Conservation (phyloP, 2,113 vertebrate species). For the Eleginops maclovinus region DNA sequence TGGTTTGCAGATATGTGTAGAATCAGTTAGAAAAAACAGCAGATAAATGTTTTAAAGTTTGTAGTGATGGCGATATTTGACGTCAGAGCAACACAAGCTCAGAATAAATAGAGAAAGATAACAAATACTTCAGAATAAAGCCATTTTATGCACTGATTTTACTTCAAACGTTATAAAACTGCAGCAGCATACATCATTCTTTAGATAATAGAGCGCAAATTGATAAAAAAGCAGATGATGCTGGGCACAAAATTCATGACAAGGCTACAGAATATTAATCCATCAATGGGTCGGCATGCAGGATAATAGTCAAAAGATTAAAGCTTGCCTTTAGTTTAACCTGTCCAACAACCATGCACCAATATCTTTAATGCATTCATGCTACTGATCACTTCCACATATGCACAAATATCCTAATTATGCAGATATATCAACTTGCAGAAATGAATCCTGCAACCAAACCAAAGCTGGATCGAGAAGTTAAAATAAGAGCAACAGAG, state of each 20-base stretch:
- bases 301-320: too few relatives aligned
- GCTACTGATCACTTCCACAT: background rate
- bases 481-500: constrained; percentile 29
- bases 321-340: too few relatives aligned
- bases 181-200: background rate
- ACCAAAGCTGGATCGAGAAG: constrained; percentile 19
- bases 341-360: background rate
- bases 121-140: background rate
- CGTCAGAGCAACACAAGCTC: background rate
- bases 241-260: too few relatives aligned
- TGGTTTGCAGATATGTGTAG: background rate
- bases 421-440: constrained; percentile 8
- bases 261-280: background rate
- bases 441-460: constrained; percentile 26
- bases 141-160: background rate
- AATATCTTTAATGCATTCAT: constrained; percentile 4
- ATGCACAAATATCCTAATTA: constrained; percentile 1
- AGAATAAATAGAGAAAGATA: background rate
- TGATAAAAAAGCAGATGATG: background rate
- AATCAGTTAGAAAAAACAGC: background rate
- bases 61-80: background rate
- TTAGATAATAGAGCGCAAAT: background rate
- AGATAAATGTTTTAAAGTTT: background rate
- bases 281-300: background rate
- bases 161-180: background rate